phyloP scores from a whole-genome alignment of 2,113 vertebrate genomes.

The Sphyrna mokarran region DNA sequence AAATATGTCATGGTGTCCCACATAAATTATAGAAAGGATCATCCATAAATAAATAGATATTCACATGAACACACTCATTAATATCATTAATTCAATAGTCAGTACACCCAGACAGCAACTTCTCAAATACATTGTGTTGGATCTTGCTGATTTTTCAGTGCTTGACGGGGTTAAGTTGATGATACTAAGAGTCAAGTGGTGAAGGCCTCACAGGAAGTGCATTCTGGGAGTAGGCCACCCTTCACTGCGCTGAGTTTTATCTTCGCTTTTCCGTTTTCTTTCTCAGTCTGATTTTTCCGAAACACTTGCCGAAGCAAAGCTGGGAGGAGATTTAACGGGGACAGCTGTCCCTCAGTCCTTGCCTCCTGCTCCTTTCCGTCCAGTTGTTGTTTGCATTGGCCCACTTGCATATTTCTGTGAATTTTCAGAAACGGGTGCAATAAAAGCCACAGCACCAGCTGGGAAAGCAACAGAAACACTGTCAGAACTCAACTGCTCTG shows the following conservation, averaged over 20 bases:
- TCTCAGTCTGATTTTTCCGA: constrained; percentile 50
- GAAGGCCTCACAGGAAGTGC: background rate
- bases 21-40: constrained; percentile 21
- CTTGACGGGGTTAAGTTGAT: background rate
- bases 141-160: background rate
- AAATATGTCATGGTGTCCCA: constrained; percentile 6
- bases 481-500: background rate
- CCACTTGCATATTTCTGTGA: constrained; percentile 52
- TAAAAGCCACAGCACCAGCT: constrained; percentile 45
- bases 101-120: background rate
- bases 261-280: constrained; percentile 53
- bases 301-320: constrained; percentile 54
- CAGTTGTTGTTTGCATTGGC: constrained; percentile 54
- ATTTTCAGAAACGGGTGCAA: constrained; percentile 50
- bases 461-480: background rate
- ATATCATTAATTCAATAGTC: constrained; percentile 31
- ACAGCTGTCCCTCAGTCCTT: constrained; percentile 60
- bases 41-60: constrained; percentile 35
- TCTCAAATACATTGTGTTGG: background rate
- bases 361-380: constrained; percentile 52
- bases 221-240: background rate
- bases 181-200: background rate
- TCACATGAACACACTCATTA: constrained; percentile 34
- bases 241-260: background rate
- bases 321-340: constrained; percentile 60